phyloP scores from a whole-genome alignment of 1,140 invertebrate species.

The Leptinotarsa defecta region DNA sequence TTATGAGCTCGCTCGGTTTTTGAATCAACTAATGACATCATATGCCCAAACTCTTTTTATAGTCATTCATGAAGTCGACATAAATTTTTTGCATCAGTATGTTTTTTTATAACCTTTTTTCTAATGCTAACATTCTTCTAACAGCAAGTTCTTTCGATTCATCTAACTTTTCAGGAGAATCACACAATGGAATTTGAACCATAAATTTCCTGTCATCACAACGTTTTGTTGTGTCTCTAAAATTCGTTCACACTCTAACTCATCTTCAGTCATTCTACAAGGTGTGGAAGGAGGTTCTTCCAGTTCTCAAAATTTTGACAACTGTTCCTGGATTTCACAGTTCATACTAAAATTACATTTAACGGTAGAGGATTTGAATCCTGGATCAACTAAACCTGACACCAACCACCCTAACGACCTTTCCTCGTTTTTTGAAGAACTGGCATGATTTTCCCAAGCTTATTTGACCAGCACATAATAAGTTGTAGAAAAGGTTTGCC shows the following conservation, averaged over 20 bases:
- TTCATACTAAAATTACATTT: too few species aligned
- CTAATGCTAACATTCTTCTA: slow-evolving; percentile 8
- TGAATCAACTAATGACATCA: slow-evolving; percentile 2
- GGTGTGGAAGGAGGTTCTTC: too few species aligned
- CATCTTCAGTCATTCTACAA: background rate
- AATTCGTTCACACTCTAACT: background rate
- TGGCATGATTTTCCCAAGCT: background rate
- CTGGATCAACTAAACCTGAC: background rate
- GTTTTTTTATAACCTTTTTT: slow-evolving; percentile 21
- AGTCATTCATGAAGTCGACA: slow-evolving; percentile 28
- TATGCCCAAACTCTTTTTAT: slow-evolving; percentile 19
- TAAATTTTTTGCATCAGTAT: slow-evolving; percentile 14
- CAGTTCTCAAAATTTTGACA: too few species aligned
- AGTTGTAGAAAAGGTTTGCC: background rate
- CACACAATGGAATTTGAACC: background rate
- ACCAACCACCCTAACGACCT: background rate
- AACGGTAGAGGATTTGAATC: background rate
- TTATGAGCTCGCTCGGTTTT: too few species aligned
- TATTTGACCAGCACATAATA: background rate
- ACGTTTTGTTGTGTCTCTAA: background rate
- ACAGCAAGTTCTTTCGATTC: background rate
- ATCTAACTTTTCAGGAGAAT: background rate
- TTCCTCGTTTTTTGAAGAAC: background rate
- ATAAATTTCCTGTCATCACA: background rate
- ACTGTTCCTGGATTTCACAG: too few species aligned